Percentiles rank a stretch among this genome's conserved stretches.
phyloP scores from a whole-genome alignment of 2,888 invertebrate genomes.

The Volucella inflata region DNA sequence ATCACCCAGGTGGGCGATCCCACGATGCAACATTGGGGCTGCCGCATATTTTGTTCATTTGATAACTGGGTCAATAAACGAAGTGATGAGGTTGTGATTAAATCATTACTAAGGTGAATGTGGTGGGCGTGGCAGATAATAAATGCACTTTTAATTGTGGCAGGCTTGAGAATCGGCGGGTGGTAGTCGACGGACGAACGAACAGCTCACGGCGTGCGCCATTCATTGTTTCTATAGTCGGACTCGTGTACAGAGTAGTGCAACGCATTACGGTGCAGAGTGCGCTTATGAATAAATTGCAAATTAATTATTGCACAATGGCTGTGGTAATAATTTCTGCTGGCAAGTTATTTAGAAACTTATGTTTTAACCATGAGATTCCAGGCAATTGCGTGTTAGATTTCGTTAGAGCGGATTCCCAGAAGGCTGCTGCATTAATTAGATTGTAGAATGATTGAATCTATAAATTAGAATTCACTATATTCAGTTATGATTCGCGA shows the following conservation, averaged over 20 bases:
- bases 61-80: slow-evolving; percentile 71
- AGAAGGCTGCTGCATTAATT: too few relatives aligned
- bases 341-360: slow-evolving; percentile 65
- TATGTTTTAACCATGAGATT: background rate
- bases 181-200: background rate
- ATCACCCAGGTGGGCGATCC: background rate
- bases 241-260: too few relatives aligned
- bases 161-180: slow-evolving; percentile 32
- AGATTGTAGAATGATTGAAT: too few relatives aligned
- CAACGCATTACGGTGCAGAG: slow-evolving; percentile 15
- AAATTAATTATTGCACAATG: slow-evolving; percentile 70
- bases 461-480: too few relatives aligned
- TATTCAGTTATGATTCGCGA: too few relatives aligned
- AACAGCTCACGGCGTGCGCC: too few relatives aligned
- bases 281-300: slow-evolving; percentile 63
- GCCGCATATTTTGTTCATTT: slow-evolving; percentile 45
- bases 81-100: slow-evolving; percentile 70
- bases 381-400: too few relatives aligned
- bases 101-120: slow-evolving; percentile 62
- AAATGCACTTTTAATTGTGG: slow-evolving; percentile 68
- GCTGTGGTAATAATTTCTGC: slow-evolving; percentile 57
- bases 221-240: too few relatives aligned
- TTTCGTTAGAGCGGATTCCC: too few relatives aligned
- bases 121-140: slow-evolving; percentile 55
- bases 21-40: background rate